Evolutionary conservation across 2,888 invertebrate genomes (phyloP).

Genomic region (Myathropa florea): DNA sequence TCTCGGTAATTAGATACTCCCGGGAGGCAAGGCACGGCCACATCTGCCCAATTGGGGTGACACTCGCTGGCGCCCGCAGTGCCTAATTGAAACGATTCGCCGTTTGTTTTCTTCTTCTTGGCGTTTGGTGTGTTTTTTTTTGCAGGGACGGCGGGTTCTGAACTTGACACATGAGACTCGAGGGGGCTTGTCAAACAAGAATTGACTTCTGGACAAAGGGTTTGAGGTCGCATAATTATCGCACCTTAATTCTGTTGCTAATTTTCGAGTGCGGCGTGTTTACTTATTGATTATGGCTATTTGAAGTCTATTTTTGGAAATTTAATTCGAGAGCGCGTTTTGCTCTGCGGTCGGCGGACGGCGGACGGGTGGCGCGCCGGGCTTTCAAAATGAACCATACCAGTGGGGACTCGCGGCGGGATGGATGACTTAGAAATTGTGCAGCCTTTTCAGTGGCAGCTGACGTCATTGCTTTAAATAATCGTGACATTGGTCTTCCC

Average conservation of each 20-base stretch:
- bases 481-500: conserved; percentile 39
- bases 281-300: not conserved
- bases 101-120: not conserved
- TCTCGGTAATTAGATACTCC: conserved; percentile 42
- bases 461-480: conserved; percentile 60
- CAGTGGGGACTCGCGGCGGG: not conserved
- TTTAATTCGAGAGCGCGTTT: not conserved
- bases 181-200: conserved; percentile 17
- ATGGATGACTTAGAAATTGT: conserved; percentile 6
- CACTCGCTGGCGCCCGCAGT: conserved; percentile 35
- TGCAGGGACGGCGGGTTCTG: not conserved
- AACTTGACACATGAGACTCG: conserved; percentile 19
- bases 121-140: not conserved
- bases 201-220: not conserved
- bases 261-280: not conserved
- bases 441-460: conserved; percentile 11
- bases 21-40: not conserved
- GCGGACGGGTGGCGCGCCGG: too few relatives aligned
- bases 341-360: too few relatives aligned
- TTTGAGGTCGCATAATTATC: not conserved
- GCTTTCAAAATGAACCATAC: conserved; percentile 15
- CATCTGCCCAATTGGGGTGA: conserved; percentile 39
- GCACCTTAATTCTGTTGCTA: conserved; percentile 31
- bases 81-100: conserved; percentile 42
- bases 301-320: conserved; percentile 9